Percentiles rank a stretch among this genome's conserved stretches.
Evolutionary conservation across 2,888 invertebrate genomes (phyloP).

Genomic region (Apodemia duryi): DNA sequence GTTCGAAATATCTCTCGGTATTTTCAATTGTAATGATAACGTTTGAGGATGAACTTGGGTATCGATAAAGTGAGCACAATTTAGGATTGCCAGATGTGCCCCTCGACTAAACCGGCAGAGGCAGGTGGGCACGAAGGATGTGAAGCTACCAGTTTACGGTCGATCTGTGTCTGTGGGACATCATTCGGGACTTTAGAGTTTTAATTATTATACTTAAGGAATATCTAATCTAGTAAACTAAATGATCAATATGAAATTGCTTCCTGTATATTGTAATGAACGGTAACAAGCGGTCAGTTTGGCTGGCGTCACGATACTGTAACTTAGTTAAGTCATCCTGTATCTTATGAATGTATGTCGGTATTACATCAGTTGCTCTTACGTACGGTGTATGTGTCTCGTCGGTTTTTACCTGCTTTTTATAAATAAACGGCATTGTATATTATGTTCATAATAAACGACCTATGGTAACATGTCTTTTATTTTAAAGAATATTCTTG

Average conservation of each 20-base stretch:
- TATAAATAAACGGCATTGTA: constrained; percentile 76
- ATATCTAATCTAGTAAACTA: background rate
- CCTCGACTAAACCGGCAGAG: no score
- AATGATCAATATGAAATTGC: background rate
- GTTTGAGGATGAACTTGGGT: no score
- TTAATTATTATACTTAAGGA: background rate
- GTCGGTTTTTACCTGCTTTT: constrained; percentile 73
- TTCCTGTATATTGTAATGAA: background rate
- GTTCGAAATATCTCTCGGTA: background rate
- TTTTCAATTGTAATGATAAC: no score
- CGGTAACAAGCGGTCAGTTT: constrained; percentile 8
- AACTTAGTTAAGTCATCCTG: constrained; percentile 39
- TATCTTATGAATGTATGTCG: constrained; percentile 45
- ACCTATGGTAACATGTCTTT: constrained; percentile 42
- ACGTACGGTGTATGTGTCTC: constrained; percentile 64
- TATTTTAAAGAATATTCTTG: constrained; percentile 19
- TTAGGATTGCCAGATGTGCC: no score
- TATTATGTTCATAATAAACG: constrained; percentile 77
- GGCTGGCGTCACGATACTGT: background rate
- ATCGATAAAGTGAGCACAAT: no score
- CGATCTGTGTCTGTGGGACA: no score
- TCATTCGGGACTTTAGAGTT: no score
- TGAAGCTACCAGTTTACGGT: no score
- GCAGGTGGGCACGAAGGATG: no score
- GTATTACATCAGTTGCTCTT: constrained; percentile 50